Conservation (phyloP, 2,113 vertebrate genomes). For the Nestor notabilis region DNA sequence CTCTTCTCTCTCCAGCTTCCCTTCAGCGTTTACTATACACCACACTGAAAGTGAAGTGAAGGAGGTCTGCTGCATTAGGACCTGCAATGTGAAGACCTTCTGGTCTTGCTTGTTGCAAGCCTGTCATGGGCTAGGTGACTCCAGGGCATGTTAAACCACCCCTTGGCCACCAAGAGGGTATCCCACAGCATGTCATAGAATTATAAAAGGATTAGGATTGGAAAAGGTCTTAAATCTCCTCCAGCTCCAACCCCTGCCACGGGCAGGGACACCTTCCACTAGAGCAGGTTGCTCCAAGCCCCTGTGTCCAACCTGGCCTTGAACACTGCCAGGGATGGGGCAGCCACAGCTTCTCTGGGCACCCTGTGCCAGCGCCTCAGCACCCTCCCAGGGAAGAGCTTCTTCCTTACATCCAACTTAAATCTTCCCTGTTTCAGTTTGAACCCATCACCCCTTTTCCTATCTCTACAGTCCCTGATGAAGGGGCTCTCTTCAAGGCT, state of each 20-base stretch:
- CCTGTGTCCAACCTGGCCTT: too few species aligned
- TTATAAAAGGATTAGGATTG: background rate
- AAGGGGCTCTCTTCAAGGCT: background rate
- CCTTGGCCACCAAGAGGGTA: background rate
- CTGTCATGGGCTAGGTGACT: fast-evolving
- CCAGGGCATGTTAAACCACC: background rate
- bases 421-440: background rate
- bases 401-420: background rate
- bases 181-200: fast-evolving
- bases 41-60: background rate
- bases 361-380: background rate
- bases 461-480: background rate
- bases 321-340: too few species aligned
- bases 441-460: background rate
- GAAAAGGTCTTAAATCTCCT: background rate
- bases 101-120: background rate
- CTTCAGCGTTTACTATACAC: background rate
- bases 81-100: background rate
- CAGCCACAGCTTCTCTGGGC: too few species aligned
- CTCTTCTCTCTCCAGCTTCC: background rate
- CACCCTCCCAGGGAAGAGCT: background rate
- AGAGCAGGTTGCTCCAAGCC: background rate
- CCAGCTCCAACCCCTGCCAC: background rate
- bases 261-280: background rate
- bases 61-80: fast-evolving